Evolutionary conservation across 2,888 invertebrate species (phyloP).

Genomic region (Netelia fuscicornis): DNA sequence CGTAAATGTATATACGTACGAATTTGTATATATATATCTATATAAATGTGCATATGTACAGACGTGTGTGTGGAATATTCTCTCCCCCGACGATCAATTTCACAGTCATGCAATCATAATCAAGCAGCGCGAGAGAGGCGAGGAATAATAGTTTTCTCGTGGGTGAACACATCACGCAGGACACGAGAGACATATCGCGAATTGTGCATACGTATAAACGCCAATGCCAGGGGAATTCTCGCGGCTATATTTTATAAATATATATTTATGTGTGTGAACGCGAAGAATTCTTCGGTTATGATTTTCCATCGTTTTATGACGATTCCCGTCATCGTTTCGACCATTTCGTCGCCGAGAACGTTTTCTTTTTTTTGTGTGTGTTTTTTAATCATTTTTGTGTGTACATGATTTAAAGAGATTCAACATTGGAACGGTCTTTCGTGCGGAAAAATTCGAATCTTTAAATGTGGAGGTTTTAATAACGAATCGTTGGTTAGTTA

Average conservation of each 20-base stretch:
- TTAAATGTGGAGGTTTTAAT: background rate
- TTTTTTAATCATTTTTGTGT: background rate
- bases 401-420: background rate
- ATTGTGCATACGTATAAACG: background rate
- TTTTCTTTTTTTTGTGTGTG: too few species aligned
- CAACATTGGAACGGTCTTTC: background rate
- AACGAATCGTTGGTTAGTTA: background rate
- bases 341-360: background rate
- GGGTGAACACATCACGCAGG: constrained; percentile 62
- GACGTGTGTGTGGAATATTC: constrained; percentile 51
- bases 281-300: background rate
- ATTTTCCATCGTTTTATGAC: background rate
- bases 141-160: constrained; percentile 78
- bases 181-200: constrained; percentile 47
- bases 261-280: background rate
- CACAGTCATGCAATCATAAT: constrained; percentile 83
- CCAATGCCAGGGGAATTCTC: background rate
- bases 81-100: constrained; percentile 76
- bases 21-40: background rate
- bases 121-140: constrained; percentile 67
- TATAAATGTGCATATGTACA: constrained; percentile 15
- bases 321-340: constrained; percentile 11
- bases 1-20: background rate
- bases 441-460: background rate
- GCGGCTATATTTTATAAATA: background rate